Evolutionary conservation across 2,797 vertebrate genomes (phyloP).

Genomic region (Amniataba percoides): DNA sequence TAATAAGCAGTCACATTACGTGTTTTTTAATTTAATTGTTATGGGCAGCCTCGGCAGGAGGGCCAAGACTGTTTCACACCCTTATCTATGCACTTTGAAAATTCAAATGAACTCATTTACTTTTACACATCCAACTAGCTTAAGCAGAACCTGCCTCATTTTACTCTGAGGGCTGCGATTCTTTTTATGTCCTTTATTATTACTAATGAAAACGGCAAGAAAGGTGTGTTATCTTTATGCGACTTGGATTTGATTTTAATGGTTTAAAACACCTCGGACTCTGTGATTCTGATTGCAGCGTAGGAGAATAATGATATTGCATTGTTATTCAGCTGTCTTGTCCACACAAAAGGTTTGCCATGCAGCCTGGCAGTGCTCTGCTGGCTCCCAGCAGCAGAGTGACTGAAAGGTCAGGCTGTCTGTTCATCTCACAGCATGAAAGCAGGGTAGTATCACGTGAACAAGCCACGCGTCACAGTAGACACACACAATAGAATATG

Average conservation of each 20-base stretch:
- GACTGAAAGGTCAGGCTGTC: slow-evolving; percentile 83
- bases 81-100: slow-evolving; percentile 60
- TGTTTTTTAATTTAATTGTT: slow-evolving; percentile 51
- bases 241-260: slow-evolving; percentile 37
- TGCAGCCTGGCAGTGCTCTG: slow-evolving; percentile 58
- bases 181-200: slow-evolving; percentile 44
- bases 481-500: slow-evolving; percentile 39
- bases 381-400: slow-evolving; percentile 69
- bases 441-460: slow-evolving; percentile 65
- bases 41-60: slow-evolving; percentile 28
- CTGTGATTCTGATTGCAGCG: slow-evolving; percentile 30
- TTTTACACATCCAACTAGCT: slow-evolving; percentile 35
- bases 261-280: slow-evolving; percentile 2
- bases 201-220: slow-evolving; percentile 29
- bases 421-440: slow-evolving; percentile 75
- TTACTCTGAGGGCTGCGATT: slow-evolving; percentile 18
- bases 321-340: slow-evolving; percentile 61
- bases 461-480: slow-evolving; percentile 53
- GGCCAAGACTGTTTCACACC: slow-evolving; percentile 27
- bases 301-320: slow-evolving; percentile 37
- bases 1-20: slow-evolving; percentile 34
- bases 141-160: slow-evolving; percentile 31
- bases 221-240: slow-evolving; percentile 28
- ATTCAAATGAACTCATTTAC: slow-evolving; percentile 54
- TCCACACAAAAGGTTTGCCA: slow-evolving; percentile 61